Percentiles rank a stretch among this genome's conserved stretches.
Conservation (phyloP, 2,113 vertebrate genomes). For the Tychaedon coryphoeus region DNA sequence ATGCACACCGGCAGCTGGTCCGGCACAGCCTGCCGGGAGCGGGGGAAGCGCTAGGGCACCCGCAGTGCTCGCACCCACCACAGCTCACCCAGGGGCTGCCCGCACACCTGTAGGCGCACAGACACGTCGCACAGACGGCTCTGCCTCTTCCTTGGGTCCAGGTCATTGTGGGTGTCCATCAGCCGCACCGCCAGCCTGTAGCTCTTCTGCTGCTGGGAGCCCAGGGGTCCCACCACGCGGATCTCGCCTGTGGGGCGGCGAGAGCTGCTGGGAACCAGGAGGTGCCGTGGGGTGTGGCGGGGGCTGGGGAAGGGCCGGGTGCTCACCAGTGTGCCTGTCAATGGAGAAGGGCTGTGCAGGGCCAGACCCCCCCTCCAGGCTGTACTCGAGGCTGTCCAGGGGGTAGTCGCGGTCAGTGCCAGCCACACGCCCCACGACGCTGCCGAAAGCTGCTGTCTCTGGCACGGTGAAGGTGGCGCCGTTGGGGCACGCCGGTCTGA, state of each 20-base stretch:
- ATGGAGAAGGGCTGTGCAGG: conserved; percentile 62
- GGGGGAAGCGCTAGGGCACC: accelerated
- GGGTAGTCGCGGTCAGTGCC: conserved; percentile 72
- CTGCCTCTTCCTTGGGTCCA: not conserved
- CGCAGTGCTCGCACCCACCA: accelerated
- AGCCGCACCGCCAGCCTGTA: conserved; percentile 63
- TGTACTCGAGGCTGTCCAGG: conserved; percentile 53
- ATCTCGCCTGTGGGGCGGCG: not conserved
- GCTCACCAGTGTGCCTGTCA: conserved; percentile 49
- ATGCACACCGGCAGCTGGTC: conserved; percentile 61
- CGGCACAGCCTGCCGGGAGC: conserved; percentile 57
- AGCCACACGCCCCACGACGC: conserved; percentile 42
- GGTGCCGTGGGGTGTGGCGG: accelerated
- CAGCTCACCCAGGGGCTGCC: accelerated
- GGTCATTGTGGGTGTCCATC: conserved; percentile 65
- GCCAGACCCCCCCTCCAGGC: not conserved
- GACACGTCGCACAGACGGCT: conserved; percentile 55
- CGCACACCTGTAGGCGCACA: conserved; percentile 67
- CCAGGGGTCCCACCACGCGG: conserved; percentile 59
- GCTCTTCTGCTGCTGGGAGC: conserved; percentile 20
- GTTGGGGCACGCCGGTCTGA: conserved; percentile 51
- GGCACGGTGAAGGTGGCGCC: conserved; percentile 30
- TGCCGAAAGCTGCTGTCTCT: conserved; percentile 56
- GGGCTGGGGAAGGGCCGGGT: not conserved
- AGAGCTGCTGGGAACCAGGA: accelerated